Evolutionary conservation across 2,113 vertebrate genomes (phyloP), one percentile per base, ranked within the genome.

Genomic region (Oxyruncus cristatus): DNA sequence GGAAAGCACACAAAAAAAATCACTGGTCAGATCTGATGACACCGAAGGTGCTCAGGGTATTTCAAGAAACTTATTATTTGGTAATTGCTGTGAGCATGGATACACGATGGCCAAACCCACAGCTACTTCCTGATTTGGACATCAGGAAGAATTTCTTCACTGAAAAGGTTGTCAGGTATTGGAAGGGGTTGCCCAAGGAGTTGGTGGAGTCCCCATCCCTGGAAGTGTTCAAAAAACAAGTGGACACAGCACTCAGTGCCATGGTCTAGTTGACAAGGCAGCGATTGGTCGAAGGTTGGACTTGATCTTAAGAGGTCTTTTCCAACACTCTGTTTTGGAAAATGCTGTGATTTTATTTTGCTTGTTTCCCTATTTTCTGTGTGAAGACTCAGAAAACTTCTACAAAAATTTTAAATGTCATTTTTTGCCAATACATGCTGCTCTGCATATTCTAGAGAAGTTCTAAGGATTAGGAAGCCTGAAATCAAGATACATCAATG

Each of bases 81-180:
- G 24, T 17, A 53, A 27, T 14, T 33, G 35, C 32, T 44, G 41
- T 12, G 30, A 91, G 55, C 14, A 24, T 20, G 70, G 37, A 33
- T 2, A 49, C 0, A 39, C 0, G 0, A 23, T 7, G 44, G 53
- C 18, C 79, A 70, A 61, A 59, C 35, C 6, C 2, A 3, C 7
- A 67, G 27, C 35, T 37, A 1, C 12, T 52, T 28, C 35, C 52
- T 47, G 30, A 42, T 19, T 3, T 19, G 28, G 44, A 9, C 32
- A 70, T 4, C 26, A 33, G 46, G 12, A 75, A 32, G 30, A 16
- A 70, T 70, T 83, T 35, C 63, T 56, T 37, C 33, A 33, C 5
- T 9, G 55, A 19, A 74, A 67, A 3, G 2, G 23, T 24, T 23
- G 2, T 27, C 37, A 37, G 50, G 35, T 14, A 15, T 1, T 19